Evolutionary conservation across 1,140 invertebrate genomes (phyloP), one percentile per base, ranked within the genome.

Genomic region (Mercenaria mercenaria): DNA sequence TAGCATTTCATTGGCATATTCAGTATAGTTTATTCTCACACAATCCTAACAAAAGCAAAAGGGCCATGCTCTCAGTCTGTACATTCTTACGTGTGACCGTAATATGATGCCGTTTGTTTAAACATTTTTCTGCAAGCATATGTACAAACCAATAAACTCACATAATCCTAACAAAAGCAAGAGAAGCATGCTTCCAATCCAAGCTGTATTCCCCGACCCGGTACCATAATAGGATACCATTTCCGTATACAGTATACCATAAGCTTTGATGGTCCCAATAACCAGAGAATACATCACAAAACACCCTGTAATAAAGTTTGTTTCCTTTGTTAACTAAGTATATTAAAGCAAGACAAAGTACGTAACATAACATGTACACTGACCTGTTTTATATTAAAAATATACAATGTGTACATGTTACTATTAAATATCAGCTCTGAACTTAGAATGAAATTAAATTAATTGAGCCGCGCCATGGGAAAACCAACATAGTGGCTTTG

Each of bases 161-260:
- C 91, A 86, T 41, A 92, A 43, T 50, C 89, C 91, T n/a, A 92
- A 37, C 15, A 89, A 59, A 0, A 88, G 15, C 56, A 90, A 50
- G 0, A 89, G 72, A 41, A 67, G 20, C 37, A 85, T 72, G 67
- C 91, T 90, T 1, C 86, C 81, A 29, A 92, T 89, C 85, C 89
- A 90, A 0, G 91, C 91, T 32, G 91, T 90, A 52, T 89, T 87
- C 23, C 91, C 91, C 4, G 91, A 88, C 39, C 89, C 86, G 34
- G 47, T 69, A 11, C 74, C 86, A 72, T 90, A 92, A 23, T 85
- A 86, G 6, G 69, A 50, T 23, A 92, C 39, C 41, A 92, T 64
- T 50, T 92, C 91, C 34, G 91, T 89, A 50, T 92, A 92, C 23
- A 92, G n/a, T 6, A 92, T 69, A 18, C 91, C 87, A 83, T 90